Conservation (phyloP, 2,113 vertebrate species). For the Clarias macrocephalus region DNA sequence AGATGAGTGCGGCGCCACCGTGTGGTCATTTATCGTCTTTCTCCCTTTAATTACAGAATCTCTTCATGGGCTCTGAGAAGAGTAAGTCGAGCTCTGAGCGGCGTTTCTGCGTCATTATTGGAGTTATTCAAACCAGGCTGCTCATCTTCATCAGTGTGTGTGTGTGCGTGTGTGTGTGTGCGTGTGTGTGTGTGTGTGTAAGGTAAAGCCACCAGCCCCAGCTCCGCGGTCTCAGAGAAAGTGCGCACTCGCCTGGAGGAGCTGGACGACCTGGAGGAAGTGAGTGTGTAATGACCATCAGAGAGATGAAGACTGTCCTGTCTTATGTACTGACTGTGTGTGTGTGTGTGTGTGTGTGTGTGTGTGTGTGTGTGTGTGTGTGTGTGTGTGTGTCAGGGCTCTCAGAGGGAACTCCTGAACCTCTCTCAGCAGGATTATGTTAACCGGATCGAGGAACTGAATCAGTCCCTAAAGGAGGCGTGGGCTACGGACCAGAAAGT, state of each 20-base stretch:
- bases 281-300: conserved; percentile 55
- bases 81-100: conserved; percentile 68
- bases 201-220: conserved; percentile 79
- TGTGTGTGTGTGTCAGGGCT: conserved; percentile 77
- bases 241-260: conserved; percentile 94
- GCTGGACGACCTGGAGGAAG: conserved; percentile 95
- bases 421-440: conserved; percentile 97
- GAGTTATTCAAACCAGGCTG: background rate
- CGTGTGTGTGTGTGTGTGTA: conserved; percentile 16
- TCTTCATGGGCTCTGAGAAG: conserved; percentile 93
- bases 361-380: conserved; percentile 34
- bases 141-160: background rate
- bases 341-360: conserved; percentile 12
- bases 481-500: conserved; percentile 98
- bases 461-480: conserved; percentile 94
- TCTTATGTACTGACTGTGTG: background rate
- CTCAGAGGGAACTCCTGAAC: conserved; percentile 92
- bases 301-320: background rate
- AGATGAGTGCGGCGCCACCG: background rate
- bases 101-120: background rate
- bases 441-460: conserved; percentile 94
- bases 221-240: conserved; percentile 93
- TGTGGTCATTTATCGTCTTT: background rate
- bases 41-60: conserved; percentile 74
- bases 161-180: background rate